Base-by-base conservation (phyloP, 2,113 vertebrate genomes). In the Mixornis gularis region DNA sequence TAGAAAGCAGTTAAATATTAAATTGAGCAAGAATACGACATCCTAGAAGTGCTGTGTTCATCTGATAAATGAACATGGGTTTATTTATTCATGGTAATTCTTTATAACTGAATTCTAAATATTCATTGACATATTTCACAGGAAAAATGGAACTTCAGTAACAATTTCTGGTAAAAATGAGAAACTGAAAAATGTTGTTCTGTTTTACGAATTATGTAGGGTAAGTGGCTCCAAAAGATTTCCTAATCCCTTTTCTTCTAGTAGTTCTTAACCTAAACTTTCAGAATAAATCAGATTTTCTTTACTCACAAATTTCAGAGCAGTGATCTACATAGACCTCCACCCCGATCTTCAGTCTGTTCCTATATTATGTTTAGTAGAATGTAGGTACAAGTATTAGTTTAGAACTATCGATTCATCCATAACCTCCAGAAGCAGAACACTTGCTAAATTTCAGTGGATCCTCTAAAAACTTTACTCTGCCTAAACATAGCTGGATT, bases 1-100 rank as follows among this genome's bases (percentile, higher is more conserved):
- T 69, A 85, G 69, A 85, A 94, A 69, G 49, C 46, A 89, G 74
- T 85, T 92, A 82, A 94, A 81, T 89, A 94, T 69, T 91, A 92
- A 93, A 82, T 81, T 3, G 8, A 87, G 38, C 24, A 79, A 81
- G 66, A 43, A 87, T 36, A 73, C 0, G 8, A 72, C 17, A 86
- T 81, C 38, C 78, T 79, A 40, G n/a, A 87, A 89, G 36, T 59
- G 63, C 63, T 73, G 43, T 48, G 51, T 48, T 94, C 76, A 78
- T 59, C 55, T 82, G 66, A 87, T n/a, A 95, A 89, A 92, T 34
- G 46, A 91, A 56, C 34, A 34, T 40, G 9, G 24, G 19, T 85
- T 95, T 85, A 91, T 87, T 93, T 91, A 94, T 92, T 80, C 16
- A 91, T 36, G 25, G 27, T n/a, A 81, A 69, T 51, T 76, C 51